Conservation (phyloP, 1,140 invertebrate species). For the Drosophila littoralis region DNA sequence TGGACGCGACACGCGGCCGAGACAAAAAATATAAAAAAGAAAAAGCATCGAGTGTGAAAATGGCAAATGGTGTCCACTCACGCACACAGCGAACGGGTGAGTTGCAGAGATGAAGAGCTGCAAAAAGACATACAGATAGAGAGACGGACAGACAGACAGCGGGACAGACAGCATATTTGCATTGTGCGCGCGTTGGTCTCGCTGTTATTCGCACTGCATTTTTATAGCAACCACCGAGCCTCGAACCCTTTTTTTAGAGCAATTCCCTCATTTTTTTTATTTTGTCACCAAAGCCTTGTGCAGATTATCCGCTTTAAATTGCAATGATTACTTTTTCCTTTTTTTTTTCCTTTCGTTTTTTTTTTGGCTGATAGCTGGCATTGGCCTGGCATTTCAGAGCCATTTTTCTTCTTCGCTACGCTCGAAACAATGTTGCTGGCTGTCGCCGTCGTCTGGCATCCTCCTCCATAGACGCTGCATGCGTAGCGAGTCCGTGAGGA, state of each 20-base stretch:
- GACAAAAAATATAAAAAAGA: slow-evolving; percentile 28
- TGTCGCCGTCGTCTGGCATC: slow-evolving; percentile 61
- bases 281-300: slow-evolving; percentile 63
- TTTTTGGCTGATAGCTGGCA: slow-evolving; percentile 43
- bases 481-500: slow-evolving; percentile 28
- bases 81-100: slow-evolving; percentile 44
- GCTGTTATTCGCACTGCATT: slow-evolving; percentile 56
- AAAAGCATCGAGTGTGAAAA: slow-evolving; percentile 70
- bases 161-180: slow-evolving; percentile 69
- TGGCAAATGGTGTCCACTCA: slow-evolving; percentile 82
- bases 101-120: slow-evolving; percentile 6
- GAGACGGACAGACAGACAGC: neutral
- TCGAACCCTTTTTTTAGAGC: slow-evolving; percentile 57
- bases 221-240: slow-evolving; percentile 34
- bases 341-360: slow-evolving; percentile 24
- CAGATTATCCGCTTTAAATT: slow-evolving; percentile 83
- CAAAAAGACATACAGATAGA: slow-evolving; percentile 13
- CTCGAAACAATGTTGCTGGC: slow-evolving; percentile 75
- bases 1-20: slow-evolving; percentile 15
- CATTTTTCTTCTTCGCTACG: slow-evolving; percentile 78
- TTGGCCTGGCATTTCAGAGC: slow-evolving; percentile 74
- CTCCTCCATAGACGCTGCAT: slow-evolving; percentile 22
- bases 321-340: slow-evolving; percentile 80
- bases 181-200: slow-evolving; percentile 50
- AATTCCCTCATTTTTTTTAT: slow-evolving; percentile 37